Evolutionary conservation across 2,888 invertebrate genomes (phyloP), one percentile per base, ranked within the genome.

Genomic region (Agrotis segetum): DNA sequence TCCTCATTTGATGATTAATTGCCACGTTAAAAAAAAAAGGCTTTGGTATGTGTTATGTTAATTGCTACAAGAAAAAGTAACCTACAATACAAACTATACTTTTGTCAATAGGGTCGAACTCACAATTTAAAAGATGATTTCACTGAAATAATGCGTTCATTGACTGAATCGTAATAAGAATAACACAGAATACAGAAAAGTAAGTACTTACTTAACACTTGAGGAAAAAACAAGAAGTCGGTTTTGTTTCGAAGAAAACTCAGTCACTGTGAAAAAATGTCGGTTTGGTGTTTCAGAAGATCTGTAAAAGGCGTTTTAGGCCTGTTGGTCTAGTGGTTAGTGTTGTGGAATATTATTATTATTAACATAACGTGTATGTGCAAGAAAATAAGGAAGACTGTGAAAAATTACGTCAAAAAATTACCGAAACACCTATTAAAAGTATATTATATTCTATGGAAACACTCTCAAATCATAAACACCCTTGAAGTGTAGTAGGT

Each of bases 221-320:
- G 4, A 52, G 24, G 14, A 52, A 52, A 52, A 69, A 46, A 46
- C 17, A 44, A 46, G 0, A 17, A 14, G 9, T 11, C 4, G 4
- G 11, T 29, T 9, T 67, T 1, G 4, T 19, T 68, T 67, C 19
- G 52, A 44, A n/a, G 24, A 69, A 71, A 40, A 14, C 1, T 19
- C 21, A 58, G 40, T 16, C 29, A 50, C 29, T 50, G 50, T 11
- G 17, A 19, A 46, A 52, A 73, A 50, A 73, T 46, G 44, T 62
- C 50, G 74, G 16, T 68, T 14, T 52, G 19, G 50, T 60, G 24
- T 60, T 58, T 19, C n/a, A n/a, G n/a, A n/a, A n/a, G n/a, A n/a
- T n/a, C n/a, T n/a, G n/a, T n/a, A n/a, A n/a, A n/a, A n/a, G n/a
- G n/a, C n/a, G n/a, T n/a, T n/a, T n/a, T n/a, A n/a, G n/a, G n/a